Conservation (phyloP, 2,113 vertebrate species). For the Passer montanus region DNA sequence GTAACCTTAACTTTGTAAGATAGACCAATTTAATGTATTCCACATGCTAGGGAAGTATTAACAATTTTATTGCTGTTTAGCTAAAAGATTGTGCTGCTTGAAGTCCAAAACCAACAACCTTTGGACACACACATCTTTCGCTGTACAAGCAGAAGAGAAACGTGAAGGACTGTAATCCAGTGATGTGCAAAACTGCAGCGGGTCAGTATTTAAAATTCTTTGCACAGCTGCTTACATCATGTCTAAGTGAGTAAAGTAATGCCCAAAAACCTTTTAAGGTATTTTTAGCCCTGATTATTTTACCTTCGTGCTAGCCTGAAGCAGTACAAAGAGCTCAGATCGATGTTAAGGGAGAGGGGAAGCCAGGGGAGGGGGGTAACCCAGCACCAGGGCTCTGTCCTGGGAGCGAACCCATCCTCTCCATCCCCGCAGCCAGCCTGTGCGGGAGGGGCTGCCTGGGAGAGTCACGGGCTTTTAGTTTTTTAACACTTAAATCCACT, state of each 20-base stretch:
- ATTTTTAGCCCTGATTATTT: conserved; percentile 55
- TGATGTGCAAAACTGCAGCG: not conserved
- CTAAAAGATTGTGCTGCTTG: not conserved
- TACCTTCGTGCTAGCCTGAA: not conserved
- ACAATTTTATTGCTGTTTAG: not conserved
- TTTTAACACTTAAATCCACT: not conserved
- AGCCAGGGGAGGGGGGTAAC: not conserved
- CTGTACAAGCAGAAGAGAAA: not conserved
- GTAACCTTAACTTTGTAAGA: conserved; percentile 16
- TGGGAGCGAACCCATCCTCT: not conserved
- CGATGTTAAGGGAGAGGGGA: not conserved
- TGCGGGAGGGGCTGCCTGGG: not conserved
- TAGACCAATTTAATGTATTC: conserved; percentile 25
- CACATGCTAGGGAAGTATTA: not conserved
- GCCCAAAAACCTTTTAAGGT: conserved; percentile 5
- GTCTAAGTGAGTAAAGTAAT: not conserved
- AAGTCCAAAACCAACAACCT: not conserved
- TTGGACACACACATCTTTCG: not conserved
- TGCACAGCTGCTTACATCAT: not conserved
- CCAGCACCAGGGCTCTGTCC: not conserved
- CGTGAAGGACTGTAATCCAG: not conserved
- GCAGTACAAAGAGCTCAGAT: not conserved
- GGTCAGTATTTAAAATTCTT: conserved; percentile 43
- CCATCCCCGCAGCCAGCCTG: not conserved
- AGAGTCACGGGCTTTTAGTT: not conserved